phyloP scores from a whole-genome alignment of 92 coral and sea anemone genomes.

The Zoanthus sociatus region DNA sequence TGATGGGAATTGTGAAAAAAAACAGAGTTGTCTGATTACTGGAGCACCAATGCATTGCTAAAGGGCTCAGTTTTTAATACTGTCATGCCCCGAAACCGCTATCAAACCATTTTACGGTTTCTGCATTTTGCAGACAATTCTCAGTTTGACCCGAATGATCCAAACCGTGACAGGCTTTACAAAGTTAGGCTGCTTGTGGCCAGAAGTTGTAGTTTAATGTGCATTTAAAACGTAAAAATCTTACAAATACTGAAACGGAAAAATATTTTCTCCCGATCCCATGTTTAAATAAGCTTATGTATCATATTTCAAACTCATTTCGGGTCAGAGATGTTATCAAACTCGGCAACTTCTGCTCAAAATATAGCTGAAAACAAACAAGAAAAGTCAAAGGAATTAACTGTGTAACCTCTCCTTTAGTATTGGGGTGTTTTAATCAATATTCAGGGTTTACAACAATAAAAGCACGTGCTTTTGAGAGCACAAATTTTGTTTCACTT shows the following conservation, averaged over 20 bases:
- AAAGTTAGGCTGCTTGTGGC: slow-evolving; percentile 64
- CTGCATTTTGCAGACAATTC: slow-evolving; percentile 34
- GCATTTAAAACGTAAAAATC: too few relatives aligned
- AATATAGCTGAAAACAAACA: too few relatives aligned
- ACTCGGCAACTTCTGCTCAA: too few relatives aligned
- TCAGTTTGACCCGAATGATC: slow-evolving; percentile 43
- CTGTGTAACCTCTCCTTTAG: too few relatives aligned
- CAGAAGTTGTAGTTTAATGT: too few relatives aligned
- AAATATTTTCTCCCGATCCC: neutral
- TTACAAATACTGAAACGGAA: neutral
- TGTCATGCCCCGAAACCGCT: neutral
- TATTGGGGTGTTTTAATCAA: too few relatives aligned
- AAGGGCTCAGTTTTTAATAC: slow-evolving; percentile 43
- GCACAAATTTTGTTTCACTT: too few relatives aligned
- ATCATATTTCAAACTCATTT: neutral
- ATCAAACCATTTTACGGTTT: neutral
- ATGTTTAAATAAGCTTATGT: neutral
- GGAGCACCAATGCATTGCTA: slow-evolving; percentile 45
- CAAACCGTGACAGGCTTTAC: slow-evolving; percentile 49
- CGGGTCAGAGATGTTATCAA: neutral
- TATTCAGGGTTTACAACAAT: too few relatives aligned
- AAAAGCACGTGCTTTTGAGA: too few relatives aligned
- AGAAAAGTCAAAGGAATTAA: too few relatives aligned
- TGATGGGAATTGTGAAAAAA: slow-evolving; percentile 53
- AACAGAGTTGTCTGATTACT: slow-evolving; percentile 48